These are phyloP conservation scores for Tenualosa ilisha DNA, from an alignment of 2,797 vertebrate genomes.

Conservation along the genomic window DNA sequence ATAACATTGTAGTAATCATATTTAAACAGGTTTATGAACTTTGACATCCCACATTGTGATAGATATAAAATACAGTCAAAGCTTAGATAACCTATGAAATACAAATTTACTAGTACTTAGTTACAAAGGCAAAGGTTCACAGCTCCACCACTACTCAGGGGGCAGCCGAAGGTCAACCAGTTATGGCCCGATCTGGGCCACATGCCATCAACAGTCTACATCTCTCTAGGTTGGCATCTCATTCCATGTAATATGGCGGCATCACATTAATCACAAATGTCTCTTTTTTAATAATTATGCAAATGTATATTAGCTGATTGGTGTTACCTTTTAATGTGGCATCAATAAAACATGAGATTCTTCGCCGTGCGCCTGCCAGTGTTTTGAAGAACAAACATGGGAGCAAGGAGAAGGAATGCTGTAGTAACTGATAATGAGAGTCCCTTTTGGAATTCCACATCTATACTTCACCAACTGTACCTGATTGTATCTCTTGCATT, in stretches of 20 bases:
- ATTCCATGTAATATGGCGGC: slow-evolving; percentile 68
- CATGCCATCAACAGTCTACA: neutral
- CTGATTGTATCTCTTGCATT: slow-evolving; percentile 6
- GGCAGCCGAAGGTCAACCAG: neutral
- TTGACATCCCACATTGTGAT: neutral
- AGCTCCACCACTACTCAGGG: slow-evolving; percentile 36
- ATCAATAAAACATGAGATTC: slow-evolving; percentile 78
- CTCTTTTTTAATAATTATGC: slow-evolving; percentile 82
- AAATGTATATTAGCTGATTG: slow-evolving; percentile 77
- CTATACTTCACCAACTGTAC: neutral
- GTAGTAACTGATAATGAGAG: slow-evolving; percentile 39
- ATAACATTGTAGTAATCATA: neutral
- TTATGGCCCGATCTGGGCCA: neutral
- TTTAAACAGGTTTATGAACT: neutral
- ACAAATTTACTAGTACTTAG: neutral
- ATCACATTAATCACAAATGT: slow-evolving; percentile 81
- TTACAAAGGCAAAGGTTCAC: slow-evolving; percentile 53
- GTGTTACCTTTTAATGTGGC: slow-evolving; percentile 73
- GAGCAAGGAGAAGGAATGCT: slow-evolving; percentile 37
- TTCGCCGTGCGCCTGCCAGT: slow-evolving; percentile 58
- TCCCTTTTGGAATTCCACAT: slow-evolving; percentile 5
- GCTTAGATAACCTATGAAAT: neutral
- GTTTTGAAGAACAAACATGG: slow-evolving; percentile 60
- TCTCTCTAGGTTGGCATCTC: slow-evolving; percentile 47
- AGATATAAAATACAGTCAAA: slow-evolving; percentile 13